Percentiles rank a stretch among this genome's conserved stretches.
phyloP scores from a whole-genome alignment of 2,113 vertebrate species.

The Amblyopsis rosae region DNA sequence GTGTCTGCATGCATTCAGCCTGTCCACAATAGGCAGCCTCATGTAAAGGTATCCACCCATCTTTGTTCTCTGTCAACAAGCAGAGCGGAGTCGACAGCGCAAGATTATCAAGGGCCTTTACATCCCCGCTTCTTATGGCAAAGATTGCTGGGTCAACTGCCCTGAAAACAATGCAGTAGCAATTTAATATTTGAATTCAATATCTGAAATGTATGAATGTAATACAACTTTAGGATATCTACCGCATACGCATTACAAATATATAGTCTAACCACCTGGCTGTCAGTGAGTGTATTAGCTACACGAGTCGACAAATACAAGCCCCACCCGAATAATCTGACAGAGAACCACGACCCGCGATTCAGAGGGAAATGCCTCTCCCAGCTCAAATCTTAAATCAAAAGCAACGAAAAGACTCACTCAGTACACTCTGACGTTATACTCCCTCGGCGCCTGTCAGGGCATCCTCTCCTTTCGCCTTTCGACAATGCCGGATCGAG shows the following conservation, averaged over 20 bases:
- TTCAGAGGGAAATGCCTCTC: neutral
- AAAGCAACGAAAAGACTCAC: constrained; percentile 82
- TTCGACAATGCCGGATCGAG: constrained; percentile 17
- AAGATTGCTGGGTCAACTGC: constrained; percentile 56
- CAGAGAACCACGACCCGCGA: neutral
- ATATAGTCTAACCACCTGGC: neutral
- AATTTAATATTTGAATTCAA: too few species aligned
- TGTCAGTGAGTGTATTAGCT: neutral
- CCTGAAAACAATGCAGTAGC: constrained; percentile 13
- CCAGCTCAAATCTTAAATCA: neutral
- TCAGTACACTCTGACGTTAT: constrained; percentile 62
- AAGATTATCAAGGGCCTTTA: constrained; percentile 77
- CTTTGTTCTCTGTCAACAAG: constrained; percentile 81
- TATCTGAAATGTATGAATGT: too few species aligned
- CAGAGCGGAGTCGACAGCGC: constrained; percentile 78
- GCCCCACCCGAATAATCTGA: neutral
- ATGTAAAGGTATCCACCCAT: constrained; percentile 91
- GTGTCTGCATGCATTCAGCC: constrained; percentile 77
- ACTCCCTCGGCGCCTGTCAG: constrained; percentile 72
- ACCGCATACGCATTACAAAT: neutral
- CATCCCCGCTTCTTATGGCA: constrained; percentile 72
- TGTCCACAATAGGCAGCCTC: constrained; percentile 88
- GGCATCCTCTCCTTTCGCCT: constrained; percentile 51
- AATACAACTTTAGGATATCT: neutral
- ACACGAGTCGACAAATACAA: neutral